These are phyloP conservation scores for Poicephalus gulielmi DNA, from an alignment of 2,113 vertebrate species.

Conservation along the genomic window DNA sequence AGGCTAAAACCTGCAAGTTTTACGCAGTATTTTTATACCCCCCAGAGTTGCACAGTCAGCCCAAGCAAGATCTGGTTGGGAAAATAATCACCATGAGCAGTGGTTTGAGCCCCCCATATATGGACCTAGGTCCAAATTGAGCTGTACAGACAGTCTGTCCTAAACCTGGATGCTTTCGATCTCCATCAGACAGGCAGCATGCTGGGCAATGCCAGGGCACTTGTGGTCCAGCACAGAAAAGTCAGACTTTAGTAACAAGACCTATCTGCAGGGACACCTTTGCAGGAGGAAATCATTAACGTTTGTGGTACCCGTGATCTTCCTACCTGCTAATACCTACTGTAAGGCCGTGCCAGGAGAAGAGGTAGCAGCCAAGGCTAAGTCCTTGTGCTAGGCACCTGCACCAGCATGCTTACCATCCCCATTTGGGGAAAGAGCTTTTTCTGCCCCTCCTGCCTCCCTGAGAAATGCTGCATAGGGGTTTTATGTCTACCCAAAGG, in stretches of 20 bases:
- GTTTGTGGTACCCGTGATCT: background rate
- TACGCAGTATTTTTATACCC: background rate
- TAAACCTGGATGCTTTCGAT: background rate
- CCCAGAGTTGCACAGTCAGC: background rate
- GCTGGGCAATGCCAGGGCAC: background rate
- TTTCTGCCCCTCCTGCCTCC: background rate
- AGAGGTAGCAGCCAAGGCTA: background rate
- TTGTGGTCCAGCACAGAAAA: fast-evolving
- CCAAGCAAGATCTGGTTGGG: background rate
- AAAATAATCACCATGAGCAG: background rate
- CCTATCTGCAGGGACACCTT: background rate
- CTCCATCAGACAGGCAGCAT: background rate
- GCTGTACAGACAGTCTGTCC: fast-evolving
- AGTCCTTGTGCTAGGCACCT: fast-evolving
- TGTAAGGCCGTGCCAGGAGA: background rate
- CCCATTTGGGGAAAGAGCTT: fast-evolving
- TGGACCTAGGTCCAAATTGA: background rate
- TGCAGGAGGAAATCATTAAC: background rate
- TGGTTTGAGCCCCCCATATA: background rate
- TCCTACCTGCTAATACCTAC: background rate
- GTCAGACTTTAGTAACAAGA: background rate
- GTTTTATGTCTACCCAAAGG: background rate
- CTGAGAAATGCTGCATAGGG: background rate
- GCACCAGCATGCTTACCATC: fast-evolving
- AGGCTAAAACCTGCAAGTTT: background rate